Evolutionary conservation across 2,113 vertebrate genomes (phyloP).

Genomic region (Fregetta grallaria): DNA sequence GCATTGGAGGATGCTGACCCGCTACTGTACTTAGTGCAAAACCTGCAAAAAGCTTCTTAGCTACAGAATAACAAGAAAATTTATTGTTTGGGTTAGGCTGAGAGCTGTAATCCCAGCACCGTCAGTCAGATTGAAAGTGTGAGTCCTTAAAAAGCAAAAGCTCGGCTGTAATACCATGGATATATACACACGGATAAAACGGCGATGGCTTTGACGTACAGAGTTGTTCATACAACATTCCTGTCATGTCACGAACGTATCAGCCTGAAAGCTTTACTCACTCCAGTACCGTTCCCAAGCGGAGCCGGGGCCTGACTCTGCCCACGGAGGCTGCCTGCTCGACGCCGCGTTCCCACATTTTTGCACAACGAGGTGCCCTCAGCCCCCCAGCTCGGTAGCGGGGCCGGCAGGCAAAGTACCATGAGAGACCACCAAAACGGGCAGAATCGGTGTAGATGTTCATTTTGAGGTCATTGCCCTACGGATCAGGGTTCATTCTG

Average conservation of each 20-base stretch:
- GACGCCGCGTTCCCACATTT: rapidly evolving
- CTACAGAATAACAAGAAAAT: not conserved
- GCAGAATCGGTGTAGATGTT: rapidly evolving
- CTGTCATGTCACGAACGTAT: rapidly evolving
- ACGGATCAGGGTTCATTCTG: rapidly evolving
- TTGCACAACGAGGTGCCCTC: not conserved
- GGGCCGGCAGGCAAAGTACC: rapidly evolving
- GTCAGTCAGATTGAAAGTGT: not conserved
- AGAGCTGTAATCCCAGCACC: not conserved
- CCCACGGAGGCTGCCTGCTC: rapidly evolving
- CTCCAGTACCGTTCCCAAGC: rapidly evolving
- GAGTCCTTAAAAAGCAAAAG: not conserved
- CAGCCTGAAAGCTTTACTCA: not conserved
- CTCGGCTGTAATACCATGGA: not conserved
- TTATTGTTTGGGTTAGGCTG: not conserved
- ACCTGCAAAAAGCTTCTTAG: not conserved
- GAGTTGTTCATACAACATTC: not conserved
- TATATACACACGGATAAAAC: rapidly evolving
- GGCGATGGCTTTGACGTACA: not conserved
- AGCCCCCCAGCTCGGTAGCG: rapidly evolving
- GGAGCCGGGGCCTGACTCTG: not conserved
- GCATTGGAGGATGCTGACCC: not conserved
- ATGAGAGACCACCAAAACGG: rapidly evolving
- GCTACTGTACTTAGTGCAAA: not conserved
- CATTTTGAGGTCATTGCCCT: not conserved